Evolutionary conservation across 2,797 vertebrate genomes (phyloP).

Genomic region (Halcyon smyrnensis): DNA sequence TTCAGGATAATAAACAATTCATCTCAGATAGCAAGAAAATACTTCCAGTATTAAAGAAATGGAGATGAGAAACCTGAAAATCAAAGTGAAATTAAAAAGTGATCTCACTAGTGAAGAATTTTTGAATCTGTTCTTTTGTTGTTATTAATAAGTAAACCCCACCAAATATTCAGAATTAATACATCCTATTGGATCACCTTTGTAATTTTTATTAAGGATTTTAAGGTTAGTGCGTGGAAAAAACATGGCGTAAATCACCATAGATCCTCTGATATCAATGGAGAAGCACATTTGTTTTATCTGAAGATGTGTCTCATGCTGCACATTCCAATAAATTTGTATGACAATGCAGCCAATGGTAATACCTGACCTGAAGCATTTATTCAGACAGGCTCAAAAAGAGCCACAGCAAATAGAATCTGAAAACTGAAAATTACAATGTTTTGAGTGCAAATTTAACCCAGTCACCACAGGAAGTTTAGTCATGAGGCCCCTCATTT

Average conservation of each 20-base stretch:
- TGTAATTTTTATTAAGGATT: neutral
- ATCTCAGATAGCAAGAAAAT: neutral
- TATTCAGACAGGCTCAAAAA: neutral
- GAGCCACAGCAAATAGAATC: neutral
- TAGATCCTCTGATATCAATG: neutral
- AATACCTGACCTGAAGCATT: neutral
- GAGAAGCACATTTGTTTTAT: neutral
- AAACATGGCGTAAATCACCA: neutral
- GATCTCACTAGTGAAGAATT: neutral
- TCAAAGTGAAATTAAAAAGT: neutral
- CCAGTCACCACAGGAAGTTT: conserved; percentile 11
- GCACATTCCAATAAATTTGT: neutral
- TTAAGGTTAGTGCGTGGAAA: neutral
- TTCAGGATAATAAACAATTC: neutral
- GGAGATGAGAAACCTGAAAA: conserved; percentile 2
- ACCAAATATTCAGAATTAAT: neutral
- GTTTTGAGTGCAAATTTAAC: neutral
- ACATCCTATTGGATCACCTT: neutral
- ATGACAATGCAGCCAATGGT: neutral
- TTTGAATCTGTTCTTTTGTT: neutral
- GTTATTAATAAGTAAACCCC: neutral
- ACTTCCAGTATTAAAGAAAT: neutral
- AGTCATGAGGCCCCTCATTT: neutral
- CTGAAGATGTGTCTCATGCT: neutral
- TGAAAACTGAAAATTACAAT: neutral